Evolutionary conservation across 1,140 invertebrate genomes (phyloP), one percentile per base, ranked within the genome.

Genomic region (Dendrolimus kikuchii): DNA sequence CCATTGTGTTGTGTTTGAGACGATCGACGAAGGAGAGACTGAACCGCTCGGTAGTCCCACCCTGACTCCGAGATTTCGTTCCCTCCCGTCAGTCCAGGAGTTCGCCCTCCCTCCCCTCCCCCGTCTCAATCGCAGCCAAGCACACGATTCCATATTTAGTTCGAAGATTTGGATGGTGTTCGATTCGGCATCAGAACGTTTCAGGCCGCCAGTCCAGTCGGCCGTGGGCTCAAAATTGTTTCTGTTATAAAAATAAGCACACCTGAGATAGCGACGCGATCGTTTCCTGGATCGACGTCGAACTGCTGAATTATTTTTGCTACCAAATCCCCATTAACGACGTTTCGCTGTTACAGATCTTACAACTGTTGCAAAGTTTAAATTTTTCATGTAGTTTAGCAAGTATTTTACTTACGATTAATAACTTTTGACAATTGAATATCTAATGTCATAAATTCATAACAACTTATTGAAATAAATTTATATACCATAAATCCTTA

Each of bases 101-200:
- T 71, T 41, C 46, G 61, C 59, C 61, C 66, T 67, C 69, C 54
- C 71, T 49, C 60, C 55, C 53, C 55, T 46, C 51, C 51, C 56
- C 46, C 52, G 38, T 43, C 43, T 49, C 23, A 3, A 23, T 55
- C 40, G 47, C 50, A 44, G 37, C 38, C 50, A 37, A 37, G 46
- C 53, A 57, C 64, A 59, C 74, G 67, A 81, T 77, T 76, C 82
- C 82, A 81, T 86, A 81, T 86, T 77, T 86, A 86, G 80, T 77
- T 75, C 71, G 78, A 67, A 51, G 66, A 71, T 70, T 66, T 59
- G 55, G 72, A 73, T 70, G 66, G 67, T 49, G 51, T 59, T 59
- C 55, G 60, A 66, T 41, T 68, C 65, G 51, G 66, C 57, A 62
- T 68, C 78, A 84, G 66, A 77, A 62, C 68, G 36, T 58, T 62